Evolutionary conservation across 2,113 vertebrate genomes (phyloP).

Genomic region (Anser brachyrhynchus): DNA sequence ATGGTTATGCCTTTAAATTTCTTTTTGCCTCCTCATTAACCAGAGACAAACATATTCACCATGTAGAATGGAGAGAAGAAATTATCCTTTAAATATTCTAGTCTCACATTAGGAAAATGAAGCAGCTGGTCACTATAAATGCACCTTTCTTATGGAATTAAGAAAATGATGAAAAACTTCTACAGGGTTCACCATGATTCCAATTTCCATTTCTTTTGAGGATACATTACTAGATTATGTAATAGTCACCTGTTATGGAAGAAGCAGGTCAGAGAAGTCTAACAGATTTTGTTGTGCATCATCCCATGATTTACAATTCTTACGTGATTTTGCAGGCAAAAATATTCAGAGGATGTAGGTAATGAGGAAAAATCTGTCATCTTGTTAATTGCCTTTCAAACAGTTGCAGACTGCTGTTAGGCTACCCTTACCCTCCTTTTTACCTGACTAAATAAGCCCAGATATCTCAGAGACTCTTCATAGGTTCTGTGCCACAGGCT

Average conservation of each 20-base stretch:
- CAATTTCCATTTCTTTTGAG: not conserved
- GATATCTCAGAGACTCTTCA: not conserved
- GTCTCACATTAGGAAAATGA: not conserved
- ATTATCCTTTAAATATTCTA: not conserved
- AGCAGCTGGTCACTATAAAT: not conserved
- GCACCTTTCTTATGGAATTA: not conserved
- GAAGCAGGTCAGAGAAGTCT: not conserved
- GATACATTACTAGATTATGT: not conserved
- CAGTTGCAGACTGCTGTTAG: not conserved
- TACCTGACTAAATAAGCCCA: not conserved
- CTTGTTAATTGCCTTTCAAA: not conserved
- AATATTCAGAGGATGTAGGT: not conserved
- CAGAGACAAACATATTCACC: not conserved
- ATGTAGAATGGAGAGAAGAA: not conserved
- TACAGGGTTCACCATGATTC: not conserved
- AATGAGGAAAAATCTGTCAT: not conserved
- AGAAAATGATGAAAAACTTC: not conserved
- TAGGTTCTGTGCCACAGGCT: not conserved
- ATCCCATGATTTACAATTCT: not conserved
- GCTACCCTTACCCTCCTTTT: not conserved
- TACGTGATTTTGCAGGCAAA: not conserved
- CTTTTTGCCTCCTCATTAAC: not conserved
- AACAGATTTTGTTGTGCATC: not conserved
- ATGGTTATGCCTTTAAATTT: constrained; percentile 7
- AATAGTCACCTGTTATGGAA: not conserved